Base-by-base conservation (phyloP, 2,888 invertebrate genomes). In the Mactromeris polynyma region DNA sequence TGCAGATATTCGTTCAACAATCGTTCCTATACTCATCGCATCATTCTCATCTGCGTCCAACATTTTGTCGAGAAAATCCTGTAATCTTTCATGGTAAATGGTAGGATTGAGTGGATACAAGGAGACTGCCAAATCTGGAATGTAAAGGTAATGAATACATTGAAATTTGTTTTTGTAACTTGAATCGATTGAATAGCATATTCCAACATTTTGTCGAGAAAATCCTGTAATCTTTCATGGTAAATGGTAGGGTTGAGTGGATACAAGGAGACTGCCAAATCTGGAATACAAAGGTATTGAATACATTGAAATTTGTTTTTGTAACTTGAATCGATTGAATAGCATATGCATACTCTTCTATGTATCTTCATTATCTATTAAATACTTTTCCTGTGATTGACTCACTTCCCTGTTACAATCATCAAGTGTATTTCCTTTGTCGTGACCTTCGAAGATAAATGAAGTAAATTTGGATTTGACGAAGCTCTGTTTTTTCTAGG, bases 171-270 rank as follows among this genome's bases (percentile, higher is more conserved):
- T 26, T 64, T 26, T 64, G 26, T 64, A 26, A 26, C 58, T n/a
- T n/a, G n/a, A 54, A 54, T 19, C 6, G 2, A 21, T 21, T 19
- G n/a, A n/a, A 9, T 78, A 38, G n/a, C 40, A 40, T n/a, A n/a
- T n/a, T 82, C 87, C n/a, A 91, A 91, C 51, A 93, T 51, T 11
- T 86, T 82, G 17, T 92, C 89, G 73, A 94, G 88, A 33, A 94
- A 36, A 11, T 81, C 78, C 21, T 90, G 91, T 51, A 93, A 88
- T 26, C 84, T 83, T 21, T 83, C 77, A 54, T 92, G 91, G 17
- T 93, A 54, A 2, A 92, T 87, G 31, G 40, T 80, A 1, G 88
- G 90, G 85, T 94, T 93, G 54, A 85, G 46, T 19, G 90, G 85
- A 77, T 94, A 94, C 21, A 90, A 69, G 46, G 79, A 26, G n/a